Base-by-base conservation (phyloP, 2,797 vertebrate genomes). In the Lithobates pipiens region DNA sequence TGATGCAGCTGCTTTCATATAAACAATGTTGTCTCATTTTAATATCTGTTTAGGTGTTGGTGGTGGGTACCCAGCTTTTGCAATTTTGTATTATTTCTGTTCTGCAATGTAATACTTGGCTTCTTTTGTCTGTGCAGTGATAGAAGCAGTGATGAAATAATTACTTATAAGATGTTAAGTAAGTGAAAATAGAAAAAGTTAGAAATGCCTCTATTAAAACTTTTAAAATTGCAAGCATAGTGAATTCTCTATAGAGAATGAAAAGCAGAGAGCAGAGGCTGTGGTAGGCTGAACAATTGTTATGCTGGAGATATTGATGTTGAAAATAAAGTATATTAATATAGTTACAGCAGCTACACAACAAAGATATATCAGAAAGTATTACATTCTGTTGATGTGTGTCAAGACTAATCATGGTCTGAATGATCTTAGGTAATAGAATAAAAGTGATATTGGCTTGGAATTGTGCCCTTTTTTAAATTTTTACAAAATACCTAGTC, bases 91-190 rank as follows among this genome's bases (percentile, higher is more conserved):
- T 29, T 29, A 29, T 29, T 29, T 29, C 29, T 29, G 2, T 29
- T 29, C 29, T 29, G 2, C 29, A 29, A 29, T 29, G 29, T 29
- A 29, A 29, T 29, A 29, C 18, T 23, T 32, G 65, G 27, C 21
- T 70, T 78, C 63, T 16, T 80, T 65, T 70, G 11, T 16, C 18
- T n/a, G 27, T 50, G 25, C 61, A 15, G 29, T 78, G 77, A 34
- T 80, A 21, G 42, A 54, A 70, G 39, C 27, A 8, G 65, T 69
- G 42, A 80, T 70, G 77, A 70, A 69, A 46, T 80, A 80, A 80
- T 80, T 70, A 69, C 77, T 46, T 70, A 67, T 25, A 70, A 50
- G 18, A 21, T 27, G 61, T 10, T 68, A 34, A 23, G 16, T 50
- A 65, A 44, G 46, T 79, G 34, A 69, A 69, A 80, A 80, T 69